Percentiles rank a stretch among this genome's conserved stretches.
Evolutionary conservation across 2,113 vertebrate species (phyloP).

Genomic region (Phoxinus phoxinus): DNA sequence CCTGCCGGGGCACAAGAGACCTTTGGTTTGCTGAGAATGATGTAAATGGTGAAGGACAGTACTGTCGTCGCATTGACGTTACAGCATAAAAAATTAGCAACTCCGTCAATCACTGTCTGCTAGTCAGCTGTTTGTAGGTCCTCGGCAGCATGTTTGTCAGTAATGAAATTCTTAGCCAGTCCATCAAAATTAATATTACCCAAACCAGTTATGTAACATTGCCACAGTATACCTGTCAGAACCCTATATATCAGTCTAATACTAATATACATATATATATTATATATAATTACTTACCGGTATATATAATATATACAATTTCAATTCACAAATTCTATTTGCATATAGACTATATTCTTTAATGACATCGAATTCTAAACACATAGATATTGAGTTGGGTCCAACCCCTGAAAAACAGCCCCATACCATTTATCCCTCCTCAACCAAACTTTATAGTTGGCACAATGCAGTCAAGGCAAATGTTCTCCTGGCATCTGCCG

Average conservation of each 20-base stretch:
- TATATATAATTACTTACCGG: too few species aligned
- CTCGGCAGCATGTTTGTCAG: neutral
- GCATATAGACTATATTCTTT: neutral
- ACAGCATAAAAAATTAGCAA: slow-evolving; percentile 16
- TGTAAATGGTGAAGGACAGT: slow-evolving; percentile 10
- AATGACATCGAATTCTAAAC: too few species aligned
- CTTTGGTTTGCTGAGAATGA: neutral
- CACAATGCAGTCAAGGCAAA: too few species aligned
- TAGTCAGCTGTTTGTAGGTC: slow-evolving; percentile 30
- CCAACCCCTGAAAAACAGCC: too few species aligned
- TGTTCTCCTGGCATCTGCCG: too few species aligned
- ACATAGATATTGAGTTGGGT: too few species aligned
- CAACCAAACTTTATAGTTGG: too few species aligned
- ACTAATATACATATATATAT: too few species aligned
- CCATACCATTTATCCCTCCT: too few species aligned
- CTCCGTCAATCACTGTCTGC: slow-evolving; percentile 24
- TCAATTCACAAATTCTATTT: too few species aligned
- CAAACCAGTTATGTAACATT: neutral
- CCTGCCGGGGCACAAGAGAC: slow-evolving; percentile 60
- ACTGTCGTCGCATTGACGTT: neutral
- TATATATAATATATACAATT: too few species aligned
- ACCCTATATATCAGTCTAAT: neutral
- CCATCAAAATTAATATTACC: neutral
- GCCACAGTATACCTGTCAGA: neutral
- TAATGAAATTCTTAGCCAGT: slow-evolving; percentile 7